phyloP scores from a whole-genome alignment of 2,888 invertebrate genomes.

The Tuberolachnus salignus region DNA sequence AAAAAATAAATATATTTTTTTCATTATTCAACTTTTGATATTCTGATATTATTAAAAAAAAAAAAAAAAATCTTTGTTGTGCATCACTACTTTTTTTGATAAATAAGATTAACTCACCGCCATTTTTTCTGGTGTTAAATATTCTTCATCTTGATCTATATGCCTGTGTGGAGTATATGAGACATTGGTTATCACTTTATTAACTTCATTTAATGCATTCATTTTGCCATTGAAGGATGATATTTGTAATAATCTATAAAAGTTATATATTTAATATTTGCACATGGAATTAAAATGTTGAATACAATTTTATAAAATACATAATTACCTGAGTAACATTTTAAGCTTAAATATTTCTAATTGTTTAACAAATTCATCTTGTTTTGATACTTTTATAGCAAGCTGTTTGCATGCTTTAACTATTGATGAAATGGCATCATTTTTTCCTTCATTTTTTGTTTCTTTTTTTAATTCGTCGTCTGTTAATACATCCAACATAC shows the following conservation, averaged over 20 bases:
- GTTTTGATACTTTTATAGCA: slow-evolving; percentile 81
- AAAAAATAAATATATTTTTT: no score
- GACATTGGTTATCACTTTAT: slow-evolving; percentile 91
- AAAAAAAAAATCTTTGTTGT: no score
- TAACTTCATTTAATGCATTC: slow-evolving; percentile 98
- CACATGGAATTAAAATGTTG: background rate
- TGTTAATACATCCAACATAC: slow-evolving; percentile 87
- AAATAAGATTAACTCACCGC: slow-evolving; percentile 71
- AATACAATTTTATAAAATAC: slow-evolving; percentile 9
- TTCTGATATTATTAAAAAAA: no score
- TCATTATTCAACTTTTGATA: no score
- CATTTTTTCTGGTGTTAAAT: slow-evolving; percentile 92
- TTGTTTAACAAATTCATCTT: slow-evolving; percentile 79
- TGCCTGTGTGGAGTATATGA: slow-evolving; percentile 84
- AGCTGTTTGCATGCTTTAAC: slow-evolving; percentile 91
- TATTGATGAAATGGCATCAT: slow-evolving; percentile 92
- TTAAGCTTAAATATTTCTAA: slow-evolving; percentile 94
- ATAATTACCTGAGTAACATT: slow-evolving; percentile 77
- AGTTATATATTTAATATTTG: background rate
- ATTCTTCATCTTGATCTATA: slow-evolving; percentile 82
- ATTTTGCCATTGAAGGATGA: slow-evolving; percentile 99
- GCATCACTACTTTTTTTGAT: background rate
- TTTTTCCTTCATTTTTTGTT: slow-evolving; percentile 93
- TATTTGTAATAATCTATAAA: slow-evolving; percentile 81
- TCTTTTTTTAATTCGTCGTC: slow-evolving; percentile 96